Conservation (phyloP, 2,113 vertebrate species). For the Sinocyclocheilus anshuiensis region DNA sequence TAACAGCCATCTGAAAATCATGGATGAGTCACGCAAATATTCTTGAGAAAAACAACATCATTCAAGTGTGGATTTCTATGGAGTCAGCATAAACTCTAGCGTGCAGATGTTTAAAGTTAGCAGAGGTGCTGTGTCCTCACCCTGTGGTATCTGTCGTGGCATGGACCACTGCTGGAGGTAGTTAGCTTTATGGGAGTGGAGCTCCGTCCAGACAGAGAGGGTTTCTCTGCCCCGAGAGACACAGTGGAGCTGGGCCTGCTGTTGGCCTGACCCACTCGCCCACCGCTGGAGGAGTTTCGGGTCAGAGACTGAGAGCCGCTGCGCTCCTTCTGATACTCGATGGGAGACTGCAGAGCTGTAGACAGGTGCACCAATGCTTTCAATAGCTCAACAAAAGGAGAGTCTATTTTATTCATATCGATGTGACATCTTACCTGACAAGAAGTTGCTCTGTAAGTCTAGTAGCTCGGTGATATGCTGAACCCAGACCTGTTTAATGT, state of each 20-base stretch:
- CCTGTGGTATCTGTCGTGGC: conserved; percentile 87
- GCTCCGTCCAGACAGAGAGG: conserved; percentile 79
- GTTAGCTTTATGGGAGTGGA: conserved; percentile 85
- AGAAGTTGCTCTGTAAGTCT: conserved; percentile 92
- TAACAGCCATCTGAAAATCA: not conserved
- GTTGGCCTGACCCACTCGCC: conserved; percentile 75
- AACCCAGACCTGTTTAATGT: conserved; percentile 94
- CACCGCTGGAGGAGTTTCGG: conserved; percentile 74
- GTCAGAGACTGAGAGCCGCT: conserved; percentile 77
- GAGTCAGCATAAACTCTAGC: not conserved
- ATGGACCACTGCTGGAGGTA: conserved; percentile 91
- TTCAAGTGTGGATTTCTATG: not conserved
- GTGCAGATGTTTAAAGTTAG: not conserved
- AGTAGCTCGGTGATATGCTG: conserved; percentile 89
- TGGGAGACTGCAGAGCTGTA: conserved; percentile 92
- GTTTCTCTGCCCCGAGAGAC: conserved; percentile 80
- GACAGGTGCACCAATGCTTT: not conserved
- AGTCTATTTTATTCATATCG: not conserved
- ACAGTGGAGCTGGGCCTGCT: conserved; percentile 86
- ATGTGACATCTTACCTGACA: conserved; percentile 80
- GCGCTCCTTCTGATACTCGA: conserved; percentile 93
- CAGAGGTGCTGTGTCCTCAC: conserved; percentile 67
- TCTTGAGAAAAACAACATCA: not conserved
- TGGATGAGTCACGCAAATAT: not conserved
- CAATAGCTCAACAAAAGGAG: not conserved